Evolutionary conservation across 2,888 invertebrate species (phyloP).

Genomic region (Lasioglossum lativentre): DNA sequence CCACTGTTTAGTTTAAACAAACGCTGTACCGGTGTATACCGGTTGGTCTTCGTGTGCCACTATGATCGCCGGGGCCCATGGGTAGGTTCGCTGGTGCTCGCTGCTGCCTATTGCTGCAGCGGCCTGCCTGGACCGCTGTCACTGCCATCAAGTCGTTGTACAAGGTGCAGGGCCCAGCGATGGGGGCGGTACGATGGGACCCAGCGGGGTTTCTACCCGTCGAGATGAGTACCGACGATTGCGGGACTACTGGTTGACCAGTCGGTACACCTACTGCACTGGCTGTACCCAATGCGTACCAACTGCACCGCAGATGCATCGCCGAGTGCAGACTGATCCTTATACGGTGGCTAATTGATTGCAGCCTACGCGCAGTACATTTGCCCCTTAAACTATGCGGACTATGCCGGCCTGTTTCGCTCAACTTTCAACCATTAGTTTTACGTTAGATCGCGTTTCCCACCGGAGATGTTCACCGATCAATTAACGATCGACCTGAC

Average conservation of each 20-base stretch:
- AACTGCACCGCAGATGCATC: constrained; percentile 56
- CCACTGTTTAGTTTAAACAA: constrained; percentile 65
- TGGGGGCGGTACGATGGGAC: constrained; percentile 67
- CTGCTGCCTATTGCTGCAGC: constrained; percentile 23
- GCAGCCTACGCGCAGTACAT: constrained; percentile 52
- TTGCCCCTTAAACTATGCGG: constrained; percentile 42
- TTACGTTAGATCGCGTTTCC: constrained; percentile 1
- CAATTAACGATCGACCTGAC: background rate
- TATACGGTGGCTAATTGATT: constrained; percentile 67
- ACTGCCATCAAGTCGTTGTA: constrained; percentile 68
- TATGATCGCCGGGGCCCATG: constrained; percentile 41
- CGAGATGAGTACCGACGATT: constrained; percentile 80
- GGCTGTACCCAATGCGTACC: constrained; percentile 44
- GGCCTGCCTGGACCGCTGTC: constrained; percentile 62
- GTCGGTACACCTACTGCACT: constrained; percentile 53
- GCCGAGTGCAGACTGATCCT: constrained; percentile 55
- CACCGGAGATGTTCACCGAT: background rate
- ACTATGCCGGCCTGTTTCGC: constrained; percentile 9
- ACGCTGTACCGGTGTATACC: constrained; percentile 57
- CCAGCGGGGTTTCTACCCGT: constrained; percentile 74
- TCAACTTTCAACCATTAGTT: constrained; percentile 14
- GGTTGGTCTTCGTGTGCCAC: constrained; percentile 60
- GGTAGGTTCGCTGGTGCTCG: background rate
- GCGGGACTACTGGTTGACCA: constrained; percentile 68
- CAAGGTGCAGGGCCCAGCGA: constrained; percentile 60